Conservation (phyloP, 2,113 vertebrate species). For the Percopsis transmontana region DNA sequence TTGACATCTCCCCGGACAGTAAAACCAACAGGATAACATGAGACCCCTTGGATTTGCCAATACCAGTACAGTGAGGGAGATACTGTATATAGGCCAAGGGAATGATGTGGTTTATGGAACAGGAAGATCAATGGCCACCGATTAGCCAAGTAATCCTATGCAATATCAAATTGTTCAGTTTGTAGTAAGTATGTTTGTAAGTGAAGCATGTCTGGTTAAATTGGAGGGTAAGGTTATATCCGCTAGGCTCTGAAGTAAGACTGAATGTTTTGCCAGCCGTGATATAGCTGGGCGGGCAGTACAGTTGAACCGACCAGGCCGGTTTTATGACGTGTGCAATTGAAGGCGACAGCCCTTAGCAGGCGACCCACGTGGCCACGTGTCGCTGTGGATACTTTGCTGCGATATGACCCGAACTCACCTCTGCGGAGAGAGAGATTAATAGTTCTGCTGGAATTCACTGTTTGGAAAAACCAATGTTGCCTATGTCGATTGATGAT, state of each 20-base stretch:
- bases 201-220: not conserved
- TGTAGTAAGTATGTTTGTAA: too few species aligned
- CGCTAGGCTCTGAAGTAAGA: not conserved
- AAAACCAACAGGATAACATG: too few species aligned
- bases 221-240: not conserved
- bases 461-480: not conserved
- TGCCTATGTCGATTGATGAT: not conserved
- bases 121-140: too few species aligned
- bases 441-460: conserved; percentile 11
- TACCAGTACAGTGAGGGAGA: too few species aligned
- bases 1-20: too few species aligned
- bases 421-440: conserved; percentile 7
- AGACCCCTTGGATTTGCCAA: too few species aligned
- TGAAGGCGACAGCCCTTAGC: conserved; percentile 43
- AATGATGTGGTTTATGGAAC: too few species aligned
- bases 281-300: conserved; percentile 8
- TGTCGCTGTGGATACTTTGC: conserved; percentile 18
- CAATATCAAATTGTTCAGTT: too few species aligned
- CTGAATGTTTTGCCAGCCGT: conserved; percentile 10
- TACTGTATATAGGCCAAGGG: too few species aligned
- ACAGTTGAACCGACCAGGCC: conserved; percentile 13
- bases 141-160: too few species aligned
- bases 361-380: conserved; percentile 23
- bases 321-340: conserved; percentile 65
- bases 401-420: conserved; percentile 29